Conservation (phyloP, 2,797 vertebrate species). For the Gallinago nigripennis region DNA sequence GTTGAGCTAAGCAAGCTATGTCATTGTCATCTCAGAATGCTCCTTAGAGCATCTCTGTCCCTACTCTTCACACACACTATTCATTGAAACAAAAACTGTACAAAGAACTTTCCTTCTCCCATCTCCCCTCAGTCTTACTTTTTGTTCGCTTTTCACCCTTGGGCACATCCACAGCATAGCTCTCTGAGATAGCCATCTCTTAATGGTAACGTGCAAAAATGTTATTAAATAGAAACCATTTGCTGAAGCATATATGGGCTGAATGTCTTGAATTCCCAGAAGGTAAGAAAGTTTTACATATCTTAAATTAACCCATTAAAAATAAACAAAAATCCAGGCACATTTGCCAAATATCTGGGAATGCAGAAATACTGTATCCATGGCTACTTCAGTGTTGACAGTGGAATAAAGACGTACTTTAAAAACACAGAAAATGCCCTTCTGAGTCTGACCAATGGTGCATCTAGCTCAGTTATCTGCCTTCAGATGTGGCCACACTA, state of each 20-base stretch:
- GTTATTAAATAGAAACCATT: constrained; percentile 6
- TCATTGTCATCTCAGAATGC: neutral
- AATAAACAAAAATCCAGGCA: neutral
- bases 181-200: neutral
- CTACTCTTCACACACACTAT: neutral
- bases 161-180: neutral
- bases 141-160: neutral
- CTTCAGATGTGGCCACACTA: neutral
- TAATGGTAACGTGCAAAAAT: neutral
- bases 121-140: neutral
- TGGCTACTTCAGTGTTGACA: neutral
- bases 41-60: neutral
- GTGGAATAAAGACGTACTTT: neutral
- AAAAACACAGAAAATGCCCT: neutral
- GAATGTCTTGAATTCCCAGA: neutral
- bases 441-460: neutral
- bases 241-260: neutral
- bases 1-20: neutral
- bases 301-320: constrained; percentile 20
- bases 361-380: neutral
- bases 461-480: neutral
- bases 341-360: neutral
- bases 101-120: neutral
- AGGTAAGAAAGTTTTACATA: neutral
- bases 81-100: neutral